Evolutionary conservation across 2,888 invertebrate genomes (phyloP).

Genomic region (Papilio demoleus): DNA sequence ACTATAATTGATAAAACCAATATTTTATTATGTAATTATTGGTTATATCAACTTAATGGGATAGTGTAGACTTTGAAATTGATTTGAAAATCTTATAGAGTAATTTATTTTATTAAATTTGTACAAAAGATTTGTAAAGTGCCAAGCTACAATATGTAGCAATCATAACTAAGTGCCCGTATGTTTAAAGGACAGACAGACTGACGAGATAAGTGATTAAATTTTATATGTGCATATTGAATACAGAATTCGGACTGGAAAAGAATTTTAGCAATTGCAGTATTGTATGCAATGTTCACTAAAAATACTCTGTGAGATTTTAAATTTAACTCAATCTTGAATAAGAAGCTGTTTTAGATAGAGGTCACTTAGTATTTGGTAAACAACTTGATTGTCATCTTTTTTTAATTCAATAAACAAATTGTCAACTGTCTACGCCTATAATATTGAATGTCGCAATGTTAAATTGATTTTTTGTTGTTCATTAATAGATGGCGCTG

Average conservation of each 20-base stretch:
- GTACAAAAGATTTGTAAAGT: slow-evolving; percentile 31
- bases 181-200: background rate
- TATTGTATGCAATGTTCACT: background rate
- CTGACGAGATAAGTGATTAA: slow-evolving; percentile 29
- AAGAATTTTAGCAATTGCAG: background rate
- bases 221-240: slow-evolving; percentile 24
- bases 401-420: background rate
- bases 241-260: background rate
- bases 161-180: slow-evolving; percentile 7
- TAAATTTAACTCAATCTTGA: background rate
- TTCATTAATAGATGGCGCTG: no score
- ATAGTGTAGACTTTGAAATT: background rate
- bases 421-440: no score
- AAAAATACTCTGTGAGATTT: background rate
- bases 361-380: background rate
- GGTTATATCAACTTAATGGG: background rate
- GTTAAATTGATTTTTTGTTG: no score
- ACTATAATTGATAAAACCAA: no score
- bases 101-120: background rate
- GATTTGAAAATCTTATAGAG: background rate
- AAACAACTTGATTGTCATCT: background rate
- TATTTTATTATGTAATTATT: no score
- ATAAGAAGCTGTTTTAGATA: background rate
- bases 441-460: no score
- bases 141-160: slow-evolving; percentile 19